Evolutionary conservation across 2,888 invertebrate species (phyloP).

Genomic region (Pollenia amentaria): DNA sequence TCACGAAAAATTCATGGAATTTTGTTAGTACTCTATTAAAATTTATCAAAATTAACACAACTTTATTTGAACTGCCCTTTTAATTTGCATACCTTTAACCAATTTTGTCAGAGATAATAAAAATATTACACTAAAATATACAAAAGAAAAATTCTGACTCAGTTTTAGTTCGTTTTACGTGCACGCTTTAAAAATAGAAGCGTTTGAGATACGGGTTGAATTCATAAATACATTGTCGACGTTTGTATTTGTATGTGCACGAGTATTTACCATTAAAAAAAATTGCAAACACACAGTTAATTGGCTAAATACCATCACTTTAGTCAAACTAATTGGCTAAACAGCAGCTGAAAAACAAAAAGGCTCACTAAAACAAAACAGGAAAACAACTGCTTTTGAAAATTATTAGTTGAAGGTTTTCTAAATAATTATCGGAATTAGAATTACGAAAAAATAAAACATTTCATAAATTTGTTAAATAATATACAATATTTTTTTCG

Average conservation of each 20-base stretch:
- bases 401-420: slow-evolving; percentile 3
- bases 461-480: neutral
- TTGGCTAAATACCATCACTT: neutral
- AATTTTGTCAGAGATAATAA: neutral
- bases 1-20: neutral
- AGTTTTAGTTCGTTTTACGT: neutral
- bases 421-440: neutral
- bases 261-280: slow-evolving; percentile 1
- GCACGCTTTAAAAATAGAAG: neutral
- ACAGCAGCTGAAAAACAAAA: neutral
- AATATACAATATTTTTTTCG: no score
- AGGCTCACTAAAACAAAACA: neutral
- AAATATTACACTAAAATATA: neutral
- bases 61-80: no score
- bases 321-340: slow-evolving; percentile 8
- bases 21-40: no score
- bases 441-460: neutral
- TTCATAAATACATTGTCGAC: neutral
- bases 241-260: neutral
- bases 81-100: neutral
- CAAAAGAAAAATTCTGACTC: neutral
- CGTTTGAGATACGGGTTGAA: neutral
- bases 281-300: neutral
- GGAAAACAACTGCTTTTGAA: neutral
- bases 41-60: no score